Conservation (phyloP, 2,888 invertebrate genomes). For the Argyresthia albistria region DNA sequence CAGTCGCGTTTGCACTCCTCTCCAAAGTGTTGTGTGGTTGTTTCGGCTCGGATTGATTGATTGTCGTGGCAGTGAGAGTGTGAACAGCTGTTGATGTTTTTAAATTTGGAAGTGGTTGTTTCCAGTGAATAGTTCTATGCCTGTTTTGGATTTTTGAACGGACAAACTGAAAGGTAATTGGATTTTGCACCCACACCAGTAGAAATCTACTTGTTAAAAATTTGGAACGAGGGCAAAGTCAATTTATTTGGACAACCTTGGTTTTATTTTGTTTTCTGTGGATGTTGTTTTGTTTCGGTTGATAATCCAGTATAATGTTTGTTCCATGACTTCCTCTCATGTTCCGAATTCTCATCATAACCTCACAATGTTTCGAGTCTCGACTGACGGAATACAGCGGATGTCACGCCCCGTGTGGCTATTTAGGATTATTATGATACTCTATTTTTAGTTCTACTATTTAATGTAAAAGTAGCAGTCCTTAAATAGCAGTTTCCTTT, state of each 20-base stretch:
- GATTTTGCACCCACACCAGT: neutral
- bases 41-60: conserved; percentile 17
- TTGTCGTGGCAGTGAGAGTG: conserved; percentile 37
- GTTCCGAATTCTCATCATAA: neutral
- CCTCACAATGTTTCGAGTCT: neutral
- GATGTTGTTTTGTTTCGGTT: neutral
- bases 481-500: too few relatives aligned
- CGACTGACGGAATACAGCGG: neutral
- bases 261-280: neutral
- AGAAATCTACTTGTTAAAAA: conserved; percentile 7
- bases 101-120: conserved; percentile 23
- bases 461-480: too few relatives aligned
- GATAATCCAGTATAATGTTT: neutral
- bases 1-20: conserved; percentile 52
- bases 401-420: neutral
- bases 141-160: conserved; percentile 1
- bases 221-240: conserved; percentile 37
- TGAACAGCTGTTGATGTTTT: conserved; percentile 15
- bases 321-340: neutral
- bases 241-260: conserved; percentile 13
- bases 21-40: conserved; percentile 34
- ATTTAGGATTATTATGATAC: too few relatives aligned
- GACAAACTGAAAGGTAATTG: conserved; percentile 4
- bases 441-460: too few relatives aligned
- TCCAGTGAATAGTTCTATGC: neutral